Conservation (phyloP, 2,888 invertebrate species). For the Drosophila borealis region DNA sequence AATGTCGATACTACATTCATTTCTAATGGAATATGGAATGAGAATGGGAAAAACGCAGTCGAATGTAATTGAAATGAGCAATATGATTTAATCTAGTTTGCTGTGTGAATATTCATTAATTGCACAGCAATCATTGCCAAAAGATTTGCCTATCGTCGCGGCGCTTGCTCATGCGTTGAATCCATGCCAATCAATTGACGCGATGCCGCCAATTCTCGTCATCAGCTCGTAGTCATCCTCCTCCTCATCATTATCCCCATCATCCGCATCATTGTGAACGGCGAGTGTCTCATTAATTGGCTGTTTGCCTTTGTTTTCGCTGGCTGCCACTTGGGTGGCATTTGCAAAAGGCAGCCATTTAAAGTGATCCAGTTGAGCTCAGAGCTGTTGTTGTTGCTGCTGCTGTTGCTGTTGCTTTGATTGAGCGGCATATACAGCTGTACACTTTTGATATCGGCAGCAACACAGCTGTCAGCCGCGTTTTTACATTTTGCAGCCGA, state of each 20-base stretch:
- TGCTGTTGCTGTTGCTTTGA: constrained; percentile 12
- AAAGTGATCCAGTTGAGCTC: constrained; percentile 36
- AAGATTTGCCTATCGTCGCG: constrained; percentile 14
- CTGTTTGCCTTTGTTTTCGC: constrained; percentile 35
- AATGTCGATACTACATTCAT: neutral
- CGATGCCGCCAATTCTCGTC: constrained; percentile 10
- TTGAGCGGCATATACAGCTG: constrained; percentile 13
- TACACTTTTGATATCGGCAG: constrained; percentile 19
- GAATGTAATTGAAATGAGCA: constrained; percentile 14
- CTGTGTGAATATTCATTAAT: constrained; percentile 10
- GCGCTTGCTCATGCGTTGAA: constrained; percentile 9
- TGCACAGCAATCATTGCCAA: constrained; percentile 12
- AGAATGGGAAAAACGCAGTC: constrained; percentile 3
- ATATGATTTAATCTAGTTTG: constrained; percentile 4
- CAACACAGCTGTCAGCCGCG: constrained; percentile 27
- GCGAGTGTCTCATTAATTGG: constrained; percentile 39
- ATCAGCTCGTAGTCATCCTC: constrained; percentile 4
- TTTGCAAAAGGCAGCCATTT: constrained; percentile 44
- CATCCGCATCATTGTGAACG: constrained; percentile 9
- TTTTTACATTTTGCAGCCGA: constrained; percentile 25
- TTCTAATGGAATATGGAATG: neutral
- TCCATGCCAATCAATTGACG: constrained; percentile 12
- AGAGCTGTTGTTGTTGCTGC: constrained; percentile 6
- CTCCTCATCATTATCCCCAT: neutral
- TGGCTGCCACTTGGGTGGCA: constrained; percentile 57